phyloP scores from a whole-genome alignment of 2,113 vertebrate species.

The Phodopus roborovskii region DNA sequence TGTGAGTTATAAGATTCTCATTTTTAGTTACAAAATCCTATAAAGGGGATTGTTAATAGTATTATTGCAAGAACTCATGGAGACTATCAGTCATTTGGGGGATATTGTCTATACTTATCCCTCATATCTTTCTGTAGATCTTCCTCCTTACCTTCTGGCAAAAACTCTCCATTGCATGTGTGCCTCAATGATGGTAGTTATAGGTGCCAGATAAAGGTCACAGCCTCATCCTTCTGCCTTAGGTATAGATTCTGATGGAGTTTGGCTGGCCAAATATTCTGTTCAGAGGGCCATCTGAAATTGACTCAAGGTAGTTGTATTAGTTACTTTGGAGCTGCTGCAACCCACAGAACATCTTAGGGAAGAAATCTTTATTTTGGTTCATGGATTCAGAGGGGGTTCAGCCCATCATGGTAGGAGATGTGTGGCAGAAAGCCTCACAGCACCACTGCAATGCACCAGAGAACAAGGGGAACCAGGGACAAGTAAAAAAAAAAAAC shows the following conservation, averaged over 20 bases:
- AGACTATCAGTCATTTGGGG: neutral
- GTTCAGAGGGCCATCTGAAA: neutral
- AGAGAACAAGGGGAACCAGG: neutral
- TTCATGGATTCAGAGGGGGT: neutral
- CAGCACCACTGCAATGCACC: too few species aligned
- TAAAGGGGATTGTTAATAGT: neutral
- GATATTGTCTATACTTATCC: neutral
- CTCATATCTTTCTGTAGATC: neutral
- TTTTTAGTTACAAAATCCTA: neutral
- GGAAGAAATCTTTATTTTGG: too few species aligned
- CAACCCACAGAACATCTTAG: neutral
- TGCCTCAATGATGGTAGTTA: neutral
- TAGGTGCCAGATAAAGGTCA: neutral
- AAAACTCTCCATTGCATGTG: neutral
- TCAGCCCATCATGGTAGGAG: too few species aligned
- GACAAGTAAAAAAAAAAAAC: too few species aligned
- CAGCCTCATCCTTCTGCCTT: neutral
- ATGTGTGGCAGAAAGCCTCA: neutral
- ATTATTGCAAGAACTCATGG: neutral
- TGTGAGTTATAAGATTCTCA: neutral
- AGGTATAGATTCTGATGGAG: neutral
- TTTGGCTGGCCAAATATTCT: neutral
- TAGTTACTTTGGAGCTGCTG: neutral
- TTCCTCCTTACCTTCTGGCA: neutral
- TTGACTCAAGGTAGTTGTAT: neutral